Evolutionary conservation across 2,888 invertebrate species (phyloP).

Genomic region (Plebejus argus): DNA sequence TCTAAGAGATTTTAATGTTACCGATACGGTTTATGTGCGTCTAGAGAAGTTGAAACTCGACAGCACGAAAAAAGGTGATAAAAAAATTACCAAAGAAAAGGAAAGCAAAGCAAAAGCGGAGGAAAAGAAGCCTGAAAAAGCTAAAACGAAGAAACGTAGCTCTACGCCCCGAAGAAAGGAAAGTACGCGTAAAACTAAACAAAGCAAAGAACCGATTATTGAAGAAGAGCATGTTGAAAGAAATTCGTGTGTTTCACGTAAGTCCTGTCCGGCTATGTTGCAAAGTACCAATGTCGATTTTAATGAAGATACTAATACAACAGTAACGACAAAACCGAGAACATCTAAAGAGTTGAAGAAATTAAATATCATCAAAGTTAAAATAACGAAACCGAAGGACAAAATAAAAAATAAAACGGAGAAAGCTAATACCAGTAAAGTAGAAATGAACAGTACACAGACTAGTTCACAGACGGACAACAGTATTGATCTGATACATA

Average conservation of each 20-base stretch:
- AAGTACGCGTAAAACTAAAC: conserved; percentile 37
- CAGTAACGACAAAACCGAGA: conserved; percentile 35
- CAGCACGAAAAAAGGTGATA: conserved; percentile 60
- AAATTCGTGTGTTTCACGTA: conserved; percentile 53
- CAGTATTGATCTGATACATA: conserved; percentile 67
- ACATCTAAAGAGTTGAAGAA: conserved; percentile 49
- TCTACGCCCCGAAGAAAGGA: conserved; percentile 47
- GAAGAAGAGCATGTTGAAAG: conserved; percentile 61
- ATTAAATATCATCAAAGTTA: conserved; percentile 70
- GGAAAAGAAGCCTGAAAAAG: conserved; percentile 42
- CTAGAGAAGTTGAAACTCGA: conserved; percentile 61
- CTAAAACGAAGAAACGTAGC: conserved; percentile 45
- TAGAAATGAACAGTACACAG: conserved; percentile 57
- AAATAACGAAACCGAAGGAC: conserved; percentile 61
- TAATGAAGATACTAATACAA: conserved; percentile 42
- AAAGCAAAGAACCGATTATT: conserved; percentile 49
- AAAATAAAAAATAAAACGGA: conserved; percentile 44
- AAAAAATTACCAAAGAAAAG: conserved; percentile 46
- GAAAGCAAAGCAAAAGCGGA: conserved; percentile 34
- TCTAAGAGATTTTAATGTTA: conserved; percentile 52
- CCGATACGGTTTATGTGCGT: conserved; percentile 60
- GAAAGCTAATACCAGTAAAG: conserved; percentile 46
- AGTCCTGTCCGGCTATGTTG: conserved; percentile 59
- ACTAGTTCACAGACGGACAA: conserved; percentile 47
- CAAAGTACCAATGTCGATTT: conserved; percentile 43